Base-by-base conservation (phyloP, 2,888 invertebrate species). In the Seira sanloemensis region DNA sequence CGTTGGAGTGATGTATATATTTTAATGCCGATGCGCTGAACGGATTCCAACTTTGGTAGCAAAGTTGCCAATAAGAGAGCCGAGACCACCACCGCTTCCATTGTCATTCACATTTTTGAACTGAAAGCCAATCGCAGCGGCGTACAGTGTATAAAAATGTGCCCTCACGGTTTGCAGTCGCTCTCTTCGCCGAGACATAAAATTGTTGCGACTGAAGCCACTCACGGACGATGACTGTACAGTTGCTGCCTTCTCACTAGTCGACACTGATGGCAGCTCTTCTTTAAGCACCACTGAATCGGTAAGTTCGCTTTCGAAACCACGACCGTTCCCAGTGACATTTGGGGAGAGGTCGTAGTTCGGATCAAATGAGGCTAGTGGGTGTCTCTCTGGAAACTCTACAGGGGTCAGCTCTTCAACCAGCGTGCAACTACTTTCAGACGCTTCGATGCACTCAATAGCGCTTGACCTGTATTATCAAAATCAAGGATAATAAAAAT, bases 31-130 rank as follows among this genome's bases (percentile, higher is more conserved):
- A 79, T 87, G 85, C 25, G 88, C 83, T 21, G 88, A 83, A 69
- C 90, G 90, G 78, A 93, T 92, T 37, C 93, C 93, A 80, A 94
- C 93, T 91, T 93, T 93, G 88, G 93, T 93, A 16, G 93, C 93
- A 88, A 93, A 92, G 86, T 93, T 93, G 76, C 93, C 93, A 54
- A 93, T 90, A 23, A 94, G 89, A 79, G 92, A 91, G 25, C 93
- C 92, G 21, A 94, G 72, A 50, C 86, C 78, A 50, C 86, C 78
- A 16, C 62, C 68, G 54, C 85, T 83, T 58, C 92, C 91, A 25
- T 92, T 91, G 74, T 93, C 93, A 24, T 91, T 91, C 76, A 92
- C 92, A 88, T 92, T 92, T 88, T 92, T 93, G 90, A 92, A 91
- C 88, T 92, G 92, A 86, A 93, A 91, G 62, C 93, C 93, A 84